A percentile compares a stretch with the other conserved stretches of the same genome.
Evolutionary conservation across 37 sponge, comb jelly and placozoan species (phyloP).

Genomic region (Aplysina aerophoba): DNA sequence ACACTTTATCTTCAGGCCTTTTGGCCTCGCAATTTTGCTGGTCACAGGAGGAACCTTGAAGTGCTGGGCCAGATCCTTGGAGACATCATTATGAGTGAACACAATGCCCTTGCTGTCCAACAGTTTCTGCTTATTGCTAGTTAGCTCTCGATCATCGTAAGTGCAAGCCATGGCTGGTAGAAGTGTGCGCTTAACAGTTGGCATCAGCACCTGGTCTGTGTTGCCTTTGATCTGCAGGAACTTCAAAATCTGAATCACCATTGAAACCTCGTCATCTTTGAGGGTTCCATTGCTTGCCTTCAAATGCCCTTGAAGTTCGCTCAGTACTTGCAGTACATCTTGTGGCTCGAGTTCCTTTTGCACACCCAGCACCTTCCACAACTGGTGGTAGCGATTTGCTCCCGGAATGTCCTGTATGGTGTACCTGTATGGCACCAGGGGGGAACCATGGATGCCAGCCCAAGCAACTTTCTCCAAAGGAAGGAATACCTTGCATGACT

Average conservation of each 20-base stretch:
- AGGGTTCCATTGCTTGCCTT: too few relatives aligned
- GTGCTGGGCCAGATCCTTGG: slow-evolving; percentile 34
- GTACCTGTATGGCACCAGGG: neutral
- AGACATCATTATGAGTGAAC: slow-evolving; percentile 44
- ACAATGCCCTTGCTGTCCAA: neutral
- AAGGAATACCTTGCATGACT: neutral
- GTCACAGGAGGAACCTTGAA: slow-evolving; percentile 65
- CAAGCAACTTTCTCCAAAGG: neutral
- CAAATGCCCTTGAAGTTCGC: neutral
- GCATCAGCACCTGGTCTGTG: slow-evolving; percentile 33
- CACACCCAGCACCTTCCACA: neutral
- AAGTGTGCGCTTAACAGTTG: slow-evolving; percentile 34
- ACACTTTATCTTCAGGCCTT: slow-evolving; percentile 25
- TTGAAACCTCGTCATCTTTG: neutral
- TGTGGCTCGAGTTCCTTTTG: too few relatives aligned
- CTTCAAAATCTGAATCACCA: slow-evolving; percentile 32
- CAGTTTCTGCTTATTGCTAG: neutral
- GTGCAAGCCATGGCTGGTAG: slow-evolving; percentile 39
- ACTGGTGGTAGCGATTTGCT: neutral
- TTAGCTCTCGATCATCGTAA: slow-evolving; percentile 59
- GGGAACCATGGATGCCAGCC: neutral
- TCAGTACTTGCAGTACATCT: neutral
- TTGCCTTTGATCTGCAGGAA: slow-evolving; percentile 9
- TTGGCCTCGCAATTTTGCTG: slow-evolving; percentile 54
- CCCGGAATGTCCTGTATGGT: neutral